Evolutionary conservation across 2,888 invertebrate genomes (phyloP).

Genomic region (Epistrophe eligans): DNA sequence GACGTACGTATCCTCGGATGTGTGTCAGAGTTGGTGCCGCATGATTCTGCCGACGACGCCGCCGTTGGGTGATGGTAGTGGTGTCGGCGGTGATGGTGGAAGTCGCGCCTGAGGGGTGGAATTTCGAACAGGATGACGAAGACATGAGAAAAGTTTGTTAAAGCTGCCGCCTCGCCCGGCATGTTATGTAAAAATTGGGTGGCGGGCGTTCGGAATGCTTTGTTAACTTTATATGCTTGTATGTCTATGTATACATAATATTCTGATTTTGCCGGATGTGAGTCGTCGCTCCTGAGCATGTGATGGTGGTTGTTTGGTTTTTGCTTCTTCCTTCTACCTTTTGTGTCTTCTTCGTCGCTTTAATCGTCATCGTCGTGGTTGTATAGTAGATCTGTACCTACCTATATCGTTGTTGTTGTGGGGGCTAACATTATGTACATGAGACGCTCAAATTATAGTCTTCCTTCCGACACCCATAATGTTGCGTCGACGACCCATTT

Average conservation of each 20-base stretch:
- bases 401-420: not conserved
- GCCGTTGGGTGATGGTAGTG: constrained; percentile 23
- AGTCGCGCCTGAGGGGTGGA: constrained; percentile 63
- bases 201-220: constrained; percentile 20
- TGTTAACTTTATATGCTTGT: constrained; percentile 24
- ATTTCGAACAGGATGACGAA: constrained; percentile 52
- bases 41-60: constrained; percentile 48
- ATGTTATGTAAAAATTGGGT: constrained; percentile 58
- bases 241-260: not conserved
- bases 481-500: constrained; percentile 65
- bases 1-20: constrained; percentile 17
- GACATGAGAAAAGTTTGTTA: constrained; percentile 58
- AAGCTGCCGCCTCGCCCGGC: constrained; percentile 53
- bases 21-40: constrained; percentile 49
- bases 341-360: not conserved
- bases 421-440: constrained; percentile 33
- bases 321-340: constrained; percentile 21
- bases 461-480: constrained; percentile 55
- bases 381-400: not conserved
- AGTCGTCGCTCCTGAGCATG: constrained; percentile 20
- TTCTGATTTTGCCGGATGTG: constrained; percentile 33
- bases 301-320: constrained; percentile 47
- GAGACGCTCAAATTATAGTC: constrained; percentile 37
- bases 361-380: too few species aligned
- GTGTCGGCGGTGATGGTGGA: constrained; percentile 27